Conservation (phyloP, 2,113 vertebrate species). For the Oplegnathus fasciatus region DNA sequence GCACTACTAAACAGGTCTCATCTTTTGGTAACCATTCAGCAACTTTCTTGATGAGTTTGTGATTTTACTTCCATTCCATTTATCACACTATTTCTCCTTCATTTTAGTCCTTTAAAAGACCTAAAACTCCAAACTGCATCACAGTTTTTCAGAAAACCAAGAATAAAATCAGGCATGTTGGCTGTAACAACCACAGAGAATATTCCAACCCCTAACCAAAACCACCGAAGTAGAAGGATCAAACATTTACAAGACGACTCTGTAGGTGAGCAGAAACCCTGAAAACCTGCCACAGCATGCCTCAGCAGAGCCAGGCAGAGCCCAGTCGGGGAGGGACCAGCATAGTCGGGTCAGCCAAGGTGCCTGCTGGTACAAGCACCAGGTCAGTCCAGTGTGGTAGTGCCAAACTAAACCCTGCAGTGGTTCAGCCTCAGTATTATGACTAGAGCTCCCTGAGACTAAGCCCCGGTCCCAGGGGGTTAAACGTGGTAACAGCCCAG, state of each 20-base stretch:
- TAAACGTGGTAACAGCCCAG: slow-evolving; percentile 17
- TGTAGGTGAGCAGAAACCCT: neutral
- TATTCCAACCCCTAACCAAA: neutral
- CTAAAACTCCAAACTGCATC: neutral
- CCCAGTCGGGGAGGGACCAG: slow-evolving; percentile 22
- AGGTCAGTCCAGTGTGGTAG: slow-evolving; percentile 2
- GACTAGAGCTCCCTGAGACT: slow-evolving; percentile 35
- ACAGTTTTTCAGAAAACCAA: neutral
- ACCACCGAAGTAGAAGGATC: neutral
- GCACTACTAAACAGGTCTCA: neutral
- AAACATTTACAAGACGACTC: neutral
- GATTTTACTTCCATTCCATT: neutral
- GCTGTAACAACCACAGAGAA: neutral
- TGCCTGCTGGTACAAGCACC: slow-evolving; percentile 39
- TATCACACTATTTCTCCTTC: no score
- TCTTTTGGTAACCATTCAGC: neutral
- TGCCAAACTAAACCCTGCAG: slow-evolving; percentile 38
- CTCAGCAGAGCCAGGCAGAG: slow-evolving; percentile 16
- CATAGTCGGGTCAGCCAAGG: slow-evolving; percentile 32
- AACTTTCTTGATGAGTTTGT: neutral
- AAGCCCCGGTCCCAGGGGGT: slow-evolving; percentile 39
- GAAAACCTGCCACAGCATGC: slow-evolving; percentile 3
- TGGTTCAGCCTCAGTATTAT: slow-evolving; percentile 1
- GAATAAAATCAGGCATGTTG: neutral
- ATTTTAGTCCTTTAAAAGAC: neutral